Percentiles rank a stretch among this genome's conserved stretches.
phyloP scores from a whole-genome alignment of 2,113 vertebrate genomes.

The Semnornis frantzii region DNA sequence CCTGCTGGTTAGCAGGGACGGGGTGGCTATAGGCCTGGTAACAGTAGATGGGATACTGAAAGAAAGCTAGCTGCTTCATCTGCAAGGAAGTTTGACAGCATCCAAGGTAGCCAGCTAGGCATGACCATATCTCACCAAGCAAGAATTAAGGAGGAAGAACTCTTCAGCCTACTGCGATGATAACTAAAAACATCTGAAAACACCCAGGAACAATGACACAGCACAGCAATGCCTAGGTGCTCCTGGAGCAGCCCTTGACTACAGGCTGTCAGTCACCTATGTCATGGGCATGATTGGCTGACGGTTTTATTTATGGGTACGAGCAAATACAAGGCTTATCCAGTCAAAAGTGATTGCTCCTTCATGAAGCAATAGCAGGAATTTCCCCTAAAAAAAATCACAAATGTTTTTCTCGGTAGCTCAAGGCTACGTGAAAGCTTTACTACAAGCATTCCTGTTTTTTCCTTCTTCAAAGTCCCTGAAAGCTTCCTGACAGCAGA shows the following conservation, averaged over 20 bases:
- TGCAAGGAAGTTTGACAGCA: neutral
- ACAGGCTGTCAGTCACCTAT: neutral
- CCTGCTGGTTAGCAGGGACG: neutral
- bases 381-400: neutral
- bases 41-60: neutral
- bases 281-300: neutral
- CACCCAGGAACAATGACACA: neutral
- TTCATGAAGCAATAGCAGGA: neutral
- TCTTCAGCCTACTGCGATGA: neutral
- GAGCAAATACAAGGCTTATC: neutral
- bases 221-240: neutral
- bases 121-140: neutral
- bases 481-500: neutral
- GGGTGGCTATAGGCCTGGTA: neutral
- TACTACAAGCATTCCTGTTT: neutral
- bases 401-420: neutral
- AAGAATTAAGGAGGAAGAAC: neutral
- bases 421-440: neutral
- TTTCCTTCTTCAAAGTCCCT: neutral
- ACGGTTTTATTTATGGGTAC: neutral
- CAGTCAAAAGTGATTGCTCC: neutral
- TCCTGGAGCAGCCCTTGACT: neutral
- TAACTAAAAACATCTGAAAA: neutral
- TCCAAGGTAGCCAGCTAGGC: neutral
- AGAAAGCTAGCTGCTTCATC: neutral